These are phyloP conservation scores for Drosophila nr. perissopoda DNA, from an alignment of 2,888 invertebrate species.

Conservation along the genomic window DNA sequence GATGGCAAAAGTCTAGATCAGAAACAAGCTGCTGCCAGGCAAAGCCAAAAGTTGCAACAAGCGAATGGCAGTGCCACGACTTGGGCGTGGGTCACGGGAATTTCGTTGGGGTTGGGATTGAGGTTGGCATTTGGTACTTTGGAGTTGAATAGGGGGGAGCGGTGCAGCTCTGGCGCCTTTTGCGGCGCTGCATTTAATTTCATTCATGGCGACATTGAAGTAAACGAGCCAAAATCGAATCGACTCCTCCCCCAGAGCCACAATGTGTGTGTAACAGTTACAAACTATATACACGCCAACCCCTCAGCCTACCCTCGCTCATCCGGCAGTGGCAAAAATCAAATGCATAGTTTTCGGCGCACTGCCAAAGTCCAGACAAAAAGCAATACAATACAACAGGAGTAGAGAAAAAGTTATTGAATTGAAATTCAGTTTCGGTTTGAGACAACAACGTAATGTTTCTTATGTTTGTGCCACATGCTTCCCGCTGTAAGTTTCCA, in stretches of 20 bases:
- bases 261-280: slow-evolving; percentile 25
- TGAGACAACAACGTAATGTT: slow-evolving; percentile 49
- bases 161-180: slow-evolving; percentile 44
- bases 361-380: slow-evolving; percentile 38
- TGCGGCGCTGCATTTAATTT: slow-evolving; percentile 69
- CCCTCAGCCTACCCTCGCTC: neutral
- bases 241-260: slow-evolving; percentile 21
- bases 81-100: slow-evolving; percentile 20
- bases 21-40: slow-evolving; percentile 62
- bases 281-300: slow-evolving; percentile 13
- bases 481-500: slow-evolving; percentile 19
- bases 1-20: slow-evolving; percentile 73
- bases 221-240: slow-evolving; percentile 62
- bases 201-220: slow-evolving; percentile 53
- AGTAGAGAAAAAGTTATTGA: slow-evolving; percentile 64
- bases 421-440: slow-evolving; percentile 54
- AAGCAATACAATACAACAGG: slow-evolving; percentile 20
- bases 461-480: slow-evolving; percentile 37
- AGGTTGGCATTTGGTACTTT: slow-evolving; percentile 8
- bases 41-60: slow-evolving; percentile 65
- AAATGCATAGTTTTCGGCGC: slow-evolving; percentile 43
- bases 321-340: slow-evolving; percentile 35
- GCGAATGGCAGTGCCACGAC: slow-evolving; percentile 33
- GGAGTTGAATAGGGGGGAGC: neutral
- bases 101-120: slow-evolving; percentile 15